Percentiles rank a stretch among this genome's conserved stretches.
These are phyloP conservation scores for Phyllotreta striolata DNA, from an alignment of 2,888 invertebrate species.

Conservation along the genomic window DNA sequence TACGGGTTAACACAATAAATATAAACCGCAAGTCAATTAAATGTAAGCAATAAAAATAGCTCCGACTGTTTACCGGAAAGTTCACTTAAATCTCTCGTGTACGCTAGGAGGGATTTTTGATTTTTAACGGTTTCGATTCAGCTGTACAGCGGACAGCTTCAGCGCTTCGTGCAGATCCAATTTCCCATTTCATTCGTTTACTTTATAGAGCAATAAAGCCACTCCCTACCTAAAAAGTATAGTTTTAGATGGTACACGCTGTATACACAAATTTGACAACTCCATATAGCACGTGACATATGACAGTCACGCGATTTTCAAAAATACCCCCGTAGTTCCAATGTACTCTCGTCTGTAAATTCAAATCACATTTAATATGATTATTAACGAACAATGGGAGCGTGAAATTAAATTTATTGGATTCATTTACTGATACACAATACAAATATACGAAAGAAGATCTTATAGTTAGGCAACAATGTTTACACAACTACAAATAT, in stretches of 20 bases:
- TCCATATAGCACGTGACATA: constrained; percentile 43
- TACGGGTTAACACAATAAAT: constrained; percentile 39
- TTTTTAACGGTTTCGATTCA: too few species aligned
- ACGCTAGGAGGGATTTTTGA: background rate
- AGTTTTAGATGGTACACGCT: constrained; percentile 34
- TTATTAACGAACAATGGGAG: constrained; percentile 21
- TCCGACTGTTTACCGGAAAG: constrained; percentile 31
- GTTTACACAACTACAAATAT: constrained; percentile 3
- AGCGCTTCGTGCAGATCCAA: too few species aligned
- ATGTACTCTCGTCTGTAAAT: too few species aligned
- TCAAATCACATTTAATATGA: background rate
- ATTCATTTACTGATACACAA: constrained; percentile 13
- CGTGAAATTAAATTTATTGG: constrained; percentile 19
- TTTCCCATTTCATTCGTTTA: constrained; percentile 1
- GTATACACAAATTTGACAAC: constrained; percentile 37
- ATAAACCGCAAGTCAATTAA: constrained; percentile 38
- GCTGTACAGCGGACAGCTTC: too few species aligned
- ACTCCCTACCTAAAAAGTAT: constrained; percentile 50
- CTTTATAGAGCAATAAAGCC: constrained; percentile 46
- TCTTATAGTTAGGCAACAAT: constrained; percentile 18
- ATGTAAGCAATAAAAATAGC: constrained; percentile 38
- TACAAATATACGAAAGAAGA: constrained; percentile 2
- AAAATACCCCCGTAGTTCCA: constrained; percentile 6
- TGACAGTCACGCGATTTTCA: constrained; percentile 44
- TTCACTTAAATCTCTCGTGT: constrained; percentile 17